These are phyloP conservation scores for Thymallus thymallus DNA, from an alignment of 2,113 vertebrate species.

Conservation along the genomic window DNA sequence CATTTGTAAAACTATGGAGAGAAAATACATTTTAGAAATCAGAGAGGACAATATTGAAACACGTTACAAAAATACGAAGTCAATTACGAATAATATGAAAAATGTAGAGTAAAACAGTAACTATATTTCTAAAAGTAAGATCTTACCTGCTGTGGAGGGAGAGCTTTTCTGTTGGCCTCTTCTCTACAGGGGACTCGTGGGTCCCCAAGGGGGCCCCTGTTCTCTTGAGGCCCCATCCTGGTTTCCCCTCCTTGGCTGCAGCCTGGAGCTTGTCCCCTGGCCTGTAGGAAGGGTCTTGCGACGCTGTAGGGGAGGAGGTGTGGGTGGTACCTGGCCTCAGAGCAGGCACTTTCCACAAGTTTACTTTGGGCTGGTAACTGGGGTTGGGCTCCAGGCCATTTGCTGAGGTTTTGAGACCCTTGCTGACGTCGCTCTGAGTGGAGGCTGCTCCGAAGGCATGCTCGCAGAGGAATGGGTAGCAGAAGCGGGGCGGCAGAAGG, in stretches of 20 bases:
- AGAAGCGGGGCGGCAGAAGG: slow-evolving; percentile 80
- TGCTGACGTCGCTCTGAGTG: slow-evolving; percentile 56
- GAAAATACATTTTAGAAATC: neutral
- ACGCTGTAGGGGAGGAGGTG: slow-evolving; percentile 55
- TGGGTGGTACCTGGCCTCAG: slow-evolving; percentile 69
- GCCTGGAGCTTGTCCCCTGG: slow-evolving; percentile 65
- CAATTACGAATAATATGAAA: too few relatives aligned
- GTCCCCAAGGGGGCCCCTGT: slow-evolving; percentile 57
- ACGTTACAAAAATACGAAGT: neutral
- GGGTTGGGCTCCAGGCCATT: slow-evolving; percentile 56
- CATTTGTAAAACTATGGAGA: slow-evolving; percentile 52
- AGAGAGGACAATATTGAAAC: neutral
- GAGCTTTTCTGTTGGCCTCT: slow-evolving; percentile 71
- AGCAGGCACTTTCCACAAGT: slow-evolving; percentile 80
- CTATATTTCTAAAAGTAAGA: too few relatives aligned
- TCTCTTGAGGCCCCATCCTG: slow-evolving; percentile 66
- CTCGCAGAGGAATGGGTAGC: slow-evolving; percentile 90
- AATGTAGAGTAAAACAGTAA: neutral
- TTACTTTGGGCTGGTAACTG: slow-evolving; percentile 70
- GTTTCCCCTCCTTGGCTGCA: slow-evolving; percentile 58
- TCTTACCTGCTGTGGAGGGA: slow-evolving; percentile 72
- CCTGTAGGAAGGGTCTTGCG: slow-evolving; percentile 53
- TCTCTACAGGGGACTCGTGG: slow-evolving; percentile 67
- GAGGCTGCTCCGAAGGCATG: slow-evolving; percentile 71
- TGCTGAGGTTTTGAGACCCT: slow-evolving; percentile 63